These are phyloP conservation scores for Limnephilus rhombicus DNA, from an alignment of 2,888 invertebrate species.

Conservation along the genomic window DNA sequence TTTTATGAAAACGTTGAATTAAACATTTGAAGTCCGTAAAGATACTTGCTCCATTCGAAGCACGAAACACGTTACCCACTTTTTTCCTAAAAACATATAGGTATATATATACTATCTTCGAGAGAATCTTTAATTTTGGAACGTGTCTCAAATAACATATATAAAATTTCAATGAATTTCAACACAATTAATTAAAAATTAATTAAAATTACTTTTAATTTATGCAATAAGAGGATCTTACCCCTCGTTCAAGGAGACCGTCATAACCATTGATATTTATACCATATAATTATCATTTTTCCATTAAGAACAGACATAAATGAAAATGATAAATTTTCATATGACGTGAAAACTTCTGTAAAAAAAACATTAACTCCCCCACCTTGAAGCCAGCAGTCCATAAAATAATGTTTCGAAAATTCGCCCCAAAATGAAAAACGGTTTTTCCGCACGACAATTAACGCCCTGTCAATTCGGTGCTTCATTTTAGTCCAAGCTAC, in stretches of 20 bases:
- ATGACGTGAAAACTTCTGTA: background rate
- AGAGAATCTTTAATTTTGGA: too few relatives aligned
- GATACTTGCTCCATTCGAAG: too few relatives aligned
- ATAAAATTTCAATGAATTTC: too few relatives aligned
- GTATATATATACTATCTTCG: too few relatives aligned
- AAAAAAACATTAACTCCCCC: background rate
- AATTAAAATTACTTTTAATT: too few relatives aligned
- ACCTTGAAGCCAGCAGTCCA: background rate
- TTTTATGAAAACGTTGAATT: too few relatives aligned
- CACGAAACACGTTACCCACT: too few relatives aligned
- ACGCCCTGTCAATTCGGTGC: conserved; percentile 27
- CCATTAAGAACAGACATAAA: background rate
- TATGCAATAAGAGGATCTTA: too few relatives aligned
- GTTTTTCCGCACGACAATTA: conserved; percentile 19
- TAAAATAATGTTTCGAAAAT: background rate
- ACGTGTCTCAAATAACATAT: too few relatives aligned
- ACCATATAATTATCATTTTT: background rate
- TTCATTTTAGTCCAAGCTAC: background rate
- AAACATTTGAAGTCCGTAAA: too few relatives aligned
- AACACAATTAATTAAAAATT: too few relatives aligned
- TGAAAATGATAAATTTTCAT: background rate
- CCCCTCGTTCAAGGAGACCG: background rate
- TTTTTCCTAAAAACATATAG: too few relatives aligned
- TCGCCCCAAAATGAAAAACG: background rate
- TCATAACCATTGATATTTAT: background rate